Evolutionary conservation across 2,797 vertebrate genomes (phyloP), one percentile per base, ranked within the genome.

Genomic region (Sebastes oblongus): DNA sequence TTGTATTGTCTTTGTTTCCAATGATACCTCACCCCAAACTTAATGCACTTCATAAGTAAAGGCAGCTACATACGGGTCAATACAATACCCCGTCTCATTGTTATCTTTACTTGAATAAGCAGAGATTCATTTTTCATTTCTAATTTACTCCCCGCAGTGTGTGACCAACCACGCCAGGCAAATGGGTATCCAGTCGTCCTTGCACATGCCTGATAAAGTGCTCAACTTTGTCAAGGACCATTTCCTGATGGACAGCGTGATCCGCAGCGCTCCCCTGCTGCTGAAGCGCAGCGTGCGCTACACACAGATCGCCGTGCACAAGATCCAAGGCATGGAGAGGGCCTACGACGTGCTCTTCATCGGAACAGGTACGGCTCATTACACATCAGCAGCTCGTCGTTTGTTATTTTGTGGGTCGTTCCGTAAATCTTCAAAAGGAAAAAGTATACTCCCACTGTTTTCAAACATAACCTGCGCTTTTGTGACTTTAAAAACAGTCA

Each of bases 171-270:
- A 92, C 4, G 95, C 94, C 14, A 96, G 97, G 71, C 94, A 96
- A 84, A 94, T 95, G 94, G 96, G 92, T 71, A 97, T 98, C 88
- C 94, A 91, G 82, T 99, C 98, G 0, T 99, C 98, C 0, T 92
- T 98, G 46, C 97, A 99, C 89, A 98, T 98, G 95, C 98, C 97
- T 0, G 97, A 99, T 83, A 97, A 97, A 34, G 97, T 99, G 84
- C 96, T 99, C 62, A 98, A 98, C 96, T 98, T 98, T 64, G 95
- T 98, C 88, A 99, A 99, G 93, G 97, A 99, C 91, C 98, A 99
- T 89, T 99, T 98, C 92, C 93, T 99, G 89, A 98, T 98, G 98
- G 96, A 98, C 80, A 96, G 95, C 8, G 95, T 96, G 0, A 96
- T 98, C 78, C 96, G 96, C 77, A 97, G 97, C 81, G 89, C 85